phyloP scores from a whole-genome alignment of 1,140 invertebrate species.

The Phymorhynchus buccinoides region DNA sequence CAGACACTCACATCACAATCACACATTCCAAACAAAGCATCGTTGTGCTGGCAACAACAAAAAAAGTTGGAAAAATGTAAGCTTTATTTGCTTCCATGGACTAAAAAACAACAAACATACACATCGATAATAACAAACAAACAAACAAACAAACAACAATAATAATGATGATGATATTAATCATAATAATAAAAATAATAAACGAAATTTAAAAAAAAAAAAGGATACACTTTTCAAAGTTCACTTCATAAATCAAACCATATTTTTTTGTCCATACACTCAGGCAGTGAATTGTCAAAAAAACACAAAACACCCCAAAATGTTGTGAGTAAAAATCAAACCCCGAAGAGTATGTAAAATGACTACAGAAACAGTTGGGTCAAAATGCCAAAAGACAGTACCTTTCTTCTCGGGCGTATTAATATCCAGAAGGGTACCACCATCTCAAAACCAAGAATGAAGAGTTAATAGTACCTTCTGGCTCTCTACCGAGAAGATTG shows the following conservation, averaged over 20 bases:
- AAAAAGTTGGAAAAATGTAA: neutral
- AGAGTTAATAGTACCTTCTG: no score
- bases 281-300: neutral
- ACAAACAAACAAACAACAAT: no score
- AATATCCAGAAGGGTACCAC: no score
- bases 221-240: neutral
- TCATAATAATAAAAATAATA: no score
- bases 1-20: neutral
- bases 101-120: neutral
- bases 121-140: no score
- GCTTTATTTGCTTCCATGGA: neutral
- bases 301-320: neutral
- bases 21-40: conserved; percentile 1
- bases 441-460: no score
- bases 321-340: neutral
- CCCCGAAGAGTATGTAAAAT: neutral
- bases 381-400: no score
- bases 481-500: no score
- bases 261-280: neutral
- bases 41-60: neutral
- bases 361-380: neutral
- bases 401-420: no score
- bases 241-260: neutral
- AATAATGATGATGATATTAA: conserved; percentile 11
- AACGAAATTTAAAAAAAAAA: neutral